A percentile compares a stretch with the other conserved stretches of the same genome.
Conservation (phyloP, 2,797 vertebrate species). For the Crenichthys baileyi region DNA sequence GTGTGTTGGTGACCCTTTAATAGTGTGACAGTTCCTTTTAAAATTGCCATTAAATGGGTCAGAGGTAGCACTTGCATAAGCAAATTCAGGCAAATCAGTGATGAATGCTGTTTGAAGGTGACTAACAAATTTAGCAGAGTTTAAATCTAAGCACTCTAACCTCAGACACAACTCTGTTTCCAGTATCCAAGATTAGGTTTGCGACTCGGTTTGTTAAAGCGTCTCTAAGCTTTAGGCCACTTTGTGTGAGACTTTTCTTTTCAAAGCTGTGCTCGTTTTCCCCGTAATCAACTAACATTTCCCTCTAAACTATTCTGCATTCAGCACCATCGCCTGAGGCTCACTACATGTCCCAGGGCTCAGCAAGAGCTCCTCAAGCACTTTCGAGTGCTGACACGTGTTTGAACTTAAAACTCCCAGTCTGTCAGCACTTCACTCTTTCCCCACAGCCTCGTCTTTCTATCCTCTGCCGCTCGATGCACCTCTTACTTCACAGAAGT, state of each 20-base stretch:
- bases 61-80: neutral
- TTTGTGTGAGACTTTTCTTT: conserved; percentile 24
- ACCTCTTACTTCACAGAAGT: conserved; percentile 62
- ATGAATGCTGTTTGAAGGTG: neutral
- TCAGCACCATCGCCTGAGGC: conserved; percentile 53
- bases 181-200: conserved; percentile 16
- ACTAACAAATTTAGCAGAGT: conserved; percentile 14
- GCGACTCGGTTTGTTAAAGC: conserved; percentile 7
- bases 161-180: conserved; percentile 5
- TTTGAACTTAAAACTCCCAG: conserved; percentile 74
- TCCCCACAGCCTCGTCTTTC: conserved; percentile 55
- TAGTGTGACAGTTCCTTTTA: neutral
- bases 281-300: conserved; percentile 63
- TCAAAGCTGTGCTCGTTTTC: conserved; percentile 32
- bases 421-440: conserved; percentile 76
- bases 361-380: conserved; percentile 58
- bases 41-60: neutral
- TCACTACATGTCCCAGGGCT: conserved; percentile 67
- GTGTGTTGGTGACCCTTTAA: neutral
- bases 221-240: conserved; percentile 31
- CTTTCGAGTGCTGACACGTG: conserved; percentile 75
- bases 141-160: conserved; percentile 7
- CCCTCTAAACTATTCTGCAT: conserved; percentile 63
- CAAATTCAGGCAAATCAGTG: neutral
- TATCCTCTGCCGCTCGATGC: conserved; percentile 47